A percentile compares a stretch with the other conserved stretches of the same genome.
Conservation (phyloP, 2,797 vertebrate species). For the Pachyuromys duprasi region DNA sequence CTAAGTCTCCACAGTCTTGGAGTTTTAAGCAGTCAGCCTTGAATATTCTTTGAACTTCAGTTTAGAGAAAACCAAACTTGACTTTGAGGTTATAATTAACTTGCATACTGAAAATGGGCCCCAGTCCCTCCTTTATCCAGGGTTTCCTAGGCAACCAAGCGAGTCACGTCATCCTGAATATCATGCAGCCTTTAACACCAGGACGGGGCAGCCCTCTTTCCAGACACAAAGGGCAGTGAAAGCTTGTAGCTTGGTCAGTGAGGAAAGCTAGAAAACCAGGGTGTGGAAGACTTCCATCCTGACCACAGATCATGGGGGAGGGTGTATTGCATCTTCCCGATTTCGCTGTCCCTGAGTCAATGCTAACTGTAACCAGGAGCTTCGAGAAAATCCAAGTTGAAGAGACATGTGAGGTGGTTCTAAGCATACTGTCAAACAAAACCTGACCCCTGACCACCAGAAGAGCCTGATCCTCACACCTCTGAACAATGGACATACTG, state of each 20-base stretch:
- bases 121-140: background rate
- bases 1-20: background rate
- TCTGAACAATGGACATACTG: background rate
- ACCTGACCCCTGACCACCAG: background rate
- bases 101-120: background rate
- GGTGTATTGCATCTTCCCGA: rapidly evolving
- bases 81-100: background rate
- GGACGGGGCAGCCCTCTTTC: rapidly evolving
- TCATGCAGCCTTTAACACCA: rapidly evolving
- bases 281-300: background rate
- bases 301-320: background rate
- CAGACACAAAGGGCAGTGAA: rapidly evolving
- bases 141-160: background rate
- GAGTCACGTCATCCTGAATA: background rate
- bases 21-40: background rate
- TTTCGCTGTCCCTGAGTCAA: background rate
- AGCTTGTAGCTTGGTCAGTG: background rate
- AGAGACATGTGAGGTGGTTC: rapidly evolving
- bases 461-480: background rate
- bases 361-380: background rate
- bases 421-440: background rate
- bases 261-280: background rate
- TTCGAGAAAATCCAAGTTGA: background rate
- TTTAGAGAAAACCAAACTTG: background rate
- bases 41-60: background rate